phyloP scores from a whole-genome alignment of 2,113 vertebrate genomes.

The Thryonomys swinderianus region DNA sequence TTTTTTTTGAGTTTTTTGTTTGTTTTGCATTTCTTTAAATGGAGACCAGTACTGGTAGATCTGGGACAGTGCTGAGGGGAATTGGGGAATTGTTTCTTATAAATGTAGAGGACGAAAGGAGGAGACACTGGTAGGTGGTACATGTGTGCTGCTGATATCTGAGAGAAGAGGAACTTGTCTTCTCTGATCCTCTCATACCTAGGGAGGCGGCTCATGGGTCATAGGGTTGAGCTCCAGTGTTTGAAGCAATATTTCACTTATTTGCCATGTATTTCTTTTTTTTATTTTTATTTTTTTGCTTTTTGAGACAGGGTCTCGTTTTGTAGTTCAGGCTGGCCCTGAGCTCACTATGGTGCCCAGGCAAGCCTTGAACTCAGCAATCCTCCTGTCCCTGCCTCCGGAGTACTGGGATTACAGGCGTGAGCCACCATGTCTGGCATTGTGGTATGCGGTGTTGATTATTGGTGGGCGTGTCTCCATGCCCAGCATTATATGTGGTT shows the following conservation, averaged over 20 bases:
- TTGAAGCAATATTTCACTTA: neutral
- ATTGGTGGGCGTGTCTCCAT: too few species aligned
- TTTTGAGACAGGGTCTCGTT: too few species aligned
- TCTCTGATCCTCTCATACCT: neutral
- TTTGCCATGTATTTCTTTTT: constrained; percentile 24
- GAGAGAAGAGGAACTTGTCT: constrained; percentile 25
- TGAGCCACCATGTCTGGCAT: too few species aligned
- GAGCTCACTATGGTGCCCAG: too few species aligned
- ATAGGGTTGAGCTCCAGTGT: neutral
- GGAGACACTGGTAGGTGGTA: neutral
- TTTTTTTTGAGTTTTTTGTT: too few species aligned
- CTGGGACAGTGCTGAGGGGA: neutral
- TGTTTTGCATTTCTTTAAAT: neutral
- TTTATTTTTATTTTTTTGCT: too few species aligned
- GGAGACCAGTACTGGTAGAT: constrained; percentile 29
- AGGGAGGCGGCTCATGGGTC: neutral
- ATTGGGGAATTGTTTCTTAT: constrained; percentile 58
- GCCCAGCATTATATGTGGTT: too few species aligned
- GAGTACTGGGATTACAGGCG: too few species aligned
- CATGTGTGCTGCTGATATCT: neutral
- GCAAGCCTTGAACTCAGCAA: too few species aligned
- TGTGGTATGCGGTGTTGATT: too few species aligned
- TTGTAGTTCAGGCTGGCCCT: too few species aligned
- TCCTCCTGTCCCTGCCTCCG: too few species aligned
- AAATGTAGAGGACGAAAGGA: constrained; percentile 23